Percentiles rank a stretch among this genome's conserved stretches.
Conservation (phyloP, 2,888 invertebrate species). For the Drosophila demipolita region DNA sequence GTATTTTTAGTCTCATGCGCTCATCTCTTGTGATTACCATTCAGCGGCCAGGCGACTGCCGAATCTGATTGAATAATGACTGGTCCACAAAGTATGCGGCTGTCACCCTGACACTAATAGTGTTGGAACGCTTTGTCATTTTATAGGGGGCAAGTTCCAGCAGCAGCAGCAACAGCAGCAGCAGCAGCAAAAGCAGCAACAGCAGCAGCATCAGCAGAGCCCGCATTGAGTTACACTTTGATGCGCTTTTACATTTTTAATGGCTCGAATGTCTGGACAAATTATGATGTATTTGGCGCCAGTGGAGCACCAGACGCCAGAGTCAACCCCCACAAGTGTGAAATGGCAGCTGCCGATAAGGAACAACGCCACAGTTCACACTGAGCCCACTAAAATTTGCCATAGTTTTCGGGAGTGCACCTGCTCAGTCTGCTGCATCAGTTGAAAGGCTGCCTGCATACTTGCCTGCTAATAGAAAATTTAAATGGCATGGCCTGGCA, state of each 20-base stretch:
- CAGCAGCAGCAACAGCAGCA: neutral
- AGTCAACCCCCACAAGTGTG: conserved; percentile 31
- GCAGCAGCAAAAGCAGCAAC: neutral
- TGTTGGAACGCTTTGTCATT: conserved; percentile 36
- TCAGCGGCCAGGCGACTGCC: conserved; percentile 24
- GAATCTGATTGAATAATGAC: conserved; percentile 77
- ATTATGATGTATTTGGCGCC: conserved; percentile 74
- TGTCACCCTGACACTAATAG: conserved; percentile 61
- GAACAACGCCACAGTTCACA: neutral
- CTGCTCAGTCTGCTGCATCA: conserved; percentile 23
- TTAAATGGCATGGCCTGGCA: conserved; percentile 55
- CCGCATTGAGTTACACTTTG: conserved; percentile 60
- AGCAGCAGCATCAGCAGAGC: conserved; percentile 8
- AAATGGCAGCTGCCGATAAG: conserved; percentile 42
- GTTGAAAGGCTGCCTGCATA: conserved; percentile 7
- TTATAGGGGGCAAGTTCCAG: neutral
- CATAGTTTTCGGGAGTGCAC: conserved; percentile 33
- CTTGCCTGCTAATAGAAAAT: conserved; percentile 70
- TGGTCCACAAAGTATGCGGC: conserved; percentile 48
- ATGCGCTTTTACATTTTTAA: conserved; percentile 72
- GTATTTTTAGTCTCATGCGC: neutral
- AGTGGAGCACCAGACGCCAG: conserved; percentile 15
- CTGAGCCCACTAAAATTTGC: neutral
- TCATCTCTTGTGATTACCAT: conserved; percentile 12
- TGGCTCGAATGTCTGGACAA: conserved; percentile 62